Evolutionary conservation across 2,113 vertebrate genomes (phyloP).

Genomic region (Passer montanus): DNA sequence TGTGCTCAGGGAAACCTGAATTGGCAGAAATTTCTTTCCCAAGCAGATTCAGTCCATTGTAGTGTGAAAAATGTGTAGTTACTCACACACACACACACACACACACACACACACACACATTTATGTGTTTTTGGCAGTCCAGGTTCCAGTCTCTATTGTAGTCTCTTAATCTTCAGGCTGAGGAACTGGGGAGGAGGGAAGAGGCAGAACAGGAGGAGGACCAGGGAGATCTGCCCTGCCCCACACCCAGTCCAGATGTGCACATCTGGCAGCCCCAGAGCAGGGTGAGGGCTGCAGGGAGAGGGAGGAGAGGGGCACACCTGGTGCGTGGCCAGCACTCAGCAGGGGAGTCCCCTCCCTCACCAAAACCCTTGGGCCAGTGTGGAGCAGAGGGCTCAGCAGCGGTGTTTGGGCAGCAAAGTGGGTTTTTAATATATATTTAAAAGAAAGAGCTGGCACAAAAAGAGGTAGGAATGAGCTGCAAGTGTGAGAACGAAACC

Average conservation of each 20-base stretch:
- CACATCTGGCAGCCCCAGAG: background rate
- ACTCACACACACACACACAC: rapidly evolving
- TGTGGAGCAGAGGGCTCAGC: rapidly evolving
- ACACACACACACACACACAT: background rate
- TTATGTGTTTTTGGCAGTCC: background rate
- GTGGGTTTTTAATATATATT: conserved; percentile 29
- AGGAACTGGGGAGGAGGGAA: background rate
- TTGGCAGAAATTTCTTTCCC: background rate
- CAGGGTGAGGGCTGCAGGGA: rapidly evolving
- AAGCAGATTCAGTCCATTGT: background rate
- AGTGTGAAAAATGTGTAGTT: background rate
- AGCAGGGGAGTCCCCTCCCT: background rate
- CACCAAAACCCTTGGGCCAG: background rate
- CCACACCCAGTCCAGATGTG: background rate
- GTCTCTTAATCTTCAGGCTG: background rate
- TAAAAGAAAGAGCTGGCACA: conserved; percentile 37
- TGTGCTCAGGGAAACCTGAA: background rate
- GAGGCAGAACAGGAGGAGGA: background rate
- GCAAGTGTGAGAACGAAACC: background rate
- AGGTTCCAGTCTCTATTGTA: background rate
- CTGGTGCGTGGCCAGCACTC: rapidly evolving
- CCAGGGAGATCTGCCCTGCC: background rate
- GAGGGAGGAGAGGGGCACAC: background rate
- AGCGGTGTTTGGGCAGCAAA: background rate
- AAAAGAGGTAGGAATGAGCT: background rate